Evolutionary conservation across 2,888 invertebrate species (phyloP).

Genomic region (Teleiodes luculella): DNA sequence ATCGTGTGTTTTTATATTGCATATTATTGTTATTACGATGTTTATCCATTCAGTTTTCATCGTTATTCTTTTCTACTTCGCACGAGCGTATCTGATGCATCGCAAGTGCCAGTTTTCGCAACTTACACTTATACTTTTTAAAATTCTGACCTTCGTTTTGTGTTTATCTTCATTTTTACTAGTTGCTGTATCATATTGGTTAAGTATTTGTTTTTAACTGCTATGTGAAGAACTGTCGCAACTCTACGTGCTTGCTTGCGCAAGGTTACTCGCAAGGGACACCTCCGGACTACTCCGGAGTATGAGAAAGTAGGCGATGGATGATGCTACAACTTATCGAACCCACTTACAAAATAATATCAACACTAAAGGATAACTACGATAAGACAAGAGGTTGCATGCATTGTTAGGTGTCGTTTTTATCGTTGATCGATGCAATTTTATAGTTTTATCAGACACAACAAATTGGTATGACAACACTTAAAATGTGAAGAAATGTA

Average conservation of each 20-base stretch:
- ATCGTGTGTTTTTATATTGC: not conserved
- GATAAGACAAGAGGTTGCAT: not conserved
- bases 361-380: not conserved
- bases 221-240: not conserved
- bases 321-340: conserved; percentile 21
- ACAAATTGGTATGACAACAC: too few relatives aligned
- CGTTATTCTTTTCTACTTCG: too few relatives aligned
- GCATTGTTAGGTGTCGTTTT: not conserved
- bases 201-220: too few relatives aligned
- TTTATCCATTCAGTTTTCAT: not conserved
- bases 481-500: too few relatives aligned
- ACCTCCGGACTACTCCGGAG: conserved; percentile 41
- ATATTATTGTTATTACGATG: not conserved
- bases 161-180: not conserved
- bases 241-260: conserved; percentile 37
- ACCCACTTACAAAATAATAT: conserved; percentile 1
- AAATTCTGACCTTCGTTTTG: not conserved
- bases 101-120: too few relatives aligned
- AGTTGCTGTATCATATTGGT: not conserved
- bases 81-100: too few relatives aligned
- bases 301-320: conserved; percentile 48
- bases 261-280: conserved; percentile 45
- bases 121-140: too few relatives aligned
- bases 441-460: too few relatives aligned
- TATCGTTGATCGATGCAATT: not conserved